A percentile compares a stretch with the other conserved stretches of the same genome.
These are phyloP conservation scores for Myotis brandtii DNA, from an alignment of 2,113 vertebrate species.

Conservation along the genomic window DNA sequence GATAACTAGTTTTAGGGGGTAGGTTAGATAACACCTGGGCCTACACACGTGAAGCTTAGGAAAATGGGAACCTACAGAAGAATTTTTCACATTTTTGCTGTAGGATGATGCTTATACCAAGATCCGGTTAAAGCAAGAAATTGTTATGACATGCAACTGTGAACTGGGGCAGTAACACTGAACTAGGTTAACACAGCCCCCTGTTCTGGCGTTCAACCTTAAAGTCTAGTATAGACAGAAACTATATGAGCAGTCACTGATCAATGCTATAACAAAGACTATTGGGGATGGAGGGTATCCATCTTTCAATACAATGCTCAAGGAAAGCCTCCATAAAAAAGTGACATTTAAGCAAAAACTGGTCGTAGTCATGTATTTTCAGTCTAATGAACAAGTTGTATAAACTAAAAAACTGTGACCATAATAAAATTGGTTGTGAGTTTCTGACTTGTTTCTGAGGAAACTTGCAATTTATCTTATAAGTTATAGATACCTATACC, in stretches of 20 bases:
- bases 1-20: neutral
- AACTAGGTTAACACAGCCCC: neutral
- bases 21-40: neutral
- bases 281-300: neutral
- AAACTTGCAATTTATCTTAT: constrained; percentile 22
- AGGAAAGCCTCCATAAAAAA: neutral
- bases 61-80: neutral
- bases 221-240: neutral
- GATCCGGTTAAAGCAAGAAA: neutral
- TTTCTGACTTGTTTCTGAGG: constrained; percentile 19
- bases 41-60: neutral
- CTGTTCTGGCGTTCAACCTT: neutral
- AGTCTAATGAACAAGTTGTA: neutral
- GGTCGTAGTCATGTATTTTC: neutral
- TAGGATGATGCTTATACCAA: neutral
- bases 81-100: neutral
- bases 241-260: neutral
- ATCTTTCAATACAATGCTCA: neutral
- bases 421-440: neutral
- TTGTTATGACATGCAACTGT: neutral
- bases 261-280: neutral
- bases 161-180: neutral
- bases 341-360: neutral
- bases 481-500: neutral
- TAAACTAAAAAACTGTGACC: neutral